These are phyloP conservation scores for Harpegnathos saltator DNA, from an alignment of 1,140 invertebrate species.

Conservation along the genomic window DNA sequence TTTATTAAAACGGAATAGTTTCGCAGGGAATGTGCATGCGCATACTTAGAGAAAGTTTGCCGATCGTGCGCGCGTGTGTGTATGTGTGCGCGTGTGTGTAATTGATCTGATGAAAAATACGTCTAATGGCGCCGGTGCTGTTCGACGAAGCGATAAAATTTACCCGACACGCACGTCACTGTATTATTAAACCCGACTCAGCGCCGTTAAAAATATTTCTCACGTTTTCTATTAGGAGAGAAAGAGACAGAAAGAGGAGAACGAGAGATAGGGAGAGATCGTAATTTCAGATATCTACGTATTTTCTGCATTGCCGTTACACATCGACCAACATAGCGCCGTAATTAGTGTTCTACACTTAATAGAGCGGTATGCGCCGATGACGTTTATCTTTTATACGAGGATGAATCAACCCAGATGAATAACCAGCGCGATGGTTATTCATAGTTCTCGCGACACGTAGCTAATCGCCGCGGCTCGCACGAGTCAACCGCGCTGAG, in stretches of 20 bases:
- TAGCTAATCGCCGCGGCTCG: background rate
- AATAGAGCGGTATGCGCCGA: slow-evolving; percentile 8
- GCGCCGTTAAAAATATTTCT: slow-evolving; percentile 55
- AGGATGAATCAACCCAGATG: background rate
- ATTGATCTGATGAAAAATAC: slow-evolving; percentile 55
- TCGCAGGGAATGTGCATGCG: background rate
- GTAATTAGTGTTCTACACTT: slow-evolving; percentile 32
- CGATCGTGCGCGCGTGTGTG: slow-evolving; percentile 41
- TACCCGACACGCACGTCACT: slow-evolving; percentile 52
- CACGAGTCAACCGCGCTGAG: background rate
- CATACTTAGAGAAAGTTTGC: slow-evolving; percentile 35
- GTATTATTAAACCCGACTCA: slow-evolving; percentile 51
- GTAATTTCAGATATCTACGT: slow-evolving; percentile 52
- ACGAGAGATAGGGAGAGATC: too few relatives aligned
- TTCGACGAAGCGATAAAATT: slow-evolving; percentile 55
- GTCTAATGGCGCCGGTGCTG: slow-evolving; percentile 42
- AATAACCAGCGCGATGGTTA: background rate
- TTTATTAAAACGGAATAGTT: slow-evolving; percentile 5
- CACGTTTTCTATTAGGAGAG: slow-evolving; percentile 56
- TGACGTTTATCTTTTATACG: slow-evolving; percentile 18
- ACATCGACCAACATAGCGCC: background rate
- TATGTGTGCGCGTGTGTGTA: slow-evolving; percentile 45
- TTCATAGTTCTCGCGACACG: background rate
- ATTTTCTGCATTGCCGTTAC: slow-evolving; percentile 37
- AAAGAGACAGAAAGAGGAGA: too few relatives aligned